Base-by-base conservation (phyloP, 2,888 invertebrate genomes). In the Diogma glabrata region DNA sequence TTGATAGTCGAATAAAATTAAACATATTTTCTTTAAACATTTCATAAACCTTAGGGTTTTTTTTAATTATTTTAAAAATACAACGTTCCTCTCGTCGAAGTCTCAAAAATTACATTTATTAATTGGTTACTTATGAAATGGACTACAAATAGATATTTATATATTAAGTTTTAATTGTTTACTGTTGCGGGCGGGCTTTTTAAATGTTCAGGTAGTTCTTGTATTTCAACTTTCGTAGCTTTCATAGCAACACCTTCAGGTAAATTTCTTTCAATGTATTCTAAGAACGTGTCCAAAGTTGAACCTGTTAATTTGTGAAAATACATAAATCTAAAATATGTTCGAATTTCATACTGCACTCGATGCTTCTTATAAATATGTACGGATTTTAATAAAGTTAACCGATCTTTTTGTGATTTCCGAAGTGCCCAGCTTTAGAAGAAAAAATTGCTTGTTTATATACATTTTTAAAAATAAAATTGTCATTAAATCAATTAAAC, bases 231-330 rank as follows among this genome's bases (percentile, higher is more conserved):
- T 74, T 83, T 89, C 2, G 88, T 87, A 2, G 87, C 83, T 75
- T 93, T 93, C 67, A 99, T 78, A 4, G 91, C 90, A 56, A 97
- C 88, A 33, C 97, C 97, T 75, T 99, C 99, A 0, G 99, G 99
- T 51, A 99, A 75, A 74, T 97, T 97, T 60, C 97, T 76, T 68
- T 99, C 84, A 53, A 96, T 81, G 66, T 99, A 99, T 72, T 99
- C 99, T 50, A 99, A 71, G 65, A 89, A 88, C 9, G 97, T 96
- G 58, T 91, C 91, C 47, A 94, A 85, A 10, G 97, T 99, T 4
- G 95, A 95, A 1, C 92, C 94, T 0, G 99, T 99, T 10, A 99
- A 64, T 60, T 85, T 77, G 60, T 84, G 81, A 23, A 94, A 79
- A 60, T 87, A 82, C 62, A 95, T 74, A 61, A 86, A 85, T 54